Base-by-base conservation (phyloP, 2,113 vertebrate species). In the Dunckerocampus dactyliophorus region DNA sequence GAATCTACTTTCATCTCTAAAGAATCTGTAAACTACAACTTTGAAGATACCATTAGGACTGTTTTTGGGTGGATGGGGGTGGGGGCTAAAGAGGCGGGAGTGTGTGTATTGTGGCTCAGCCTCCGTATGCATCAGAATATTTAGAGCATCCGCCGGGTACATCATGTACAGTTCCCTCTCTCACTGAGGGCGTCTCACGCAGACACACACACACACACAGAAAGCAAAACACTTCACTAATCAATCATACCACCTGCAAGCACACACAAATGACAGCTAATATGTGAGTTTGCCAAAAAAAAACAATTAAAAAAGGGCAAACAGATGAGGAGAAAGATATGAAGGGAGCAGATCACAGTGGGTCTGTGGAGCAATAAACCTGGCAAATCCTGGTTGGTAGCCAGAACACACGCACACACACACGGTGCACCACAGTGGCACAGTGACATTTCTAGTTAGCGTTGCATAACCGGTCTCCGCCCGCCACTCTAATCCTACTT, bases 401-500 rank as follows among this genome's bases (percentile, higher is more conserved):
- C 72, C 69, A 74, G 68, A 65, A 77, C 72, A 79, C 61, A 80
- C 43, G 60, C 22, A 47, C 46, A 67, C 49, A 52, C 52, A 61
- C 24, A 50, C 45, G 46, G 46, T 31, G 9, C 69, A 75, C 53
- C 64, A 61, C 69, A 69, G 73, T 86, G 78, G 65, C 73, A 84
- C 77, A 79, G 79, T 89, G 86, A 85, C 85, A 88, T 88, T 86
- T 88, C 72, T 80, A 69, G 75, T 73, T 75, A 66, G 70, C 77
- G 81, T 90, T 90, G 81, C 69, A 70, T 89, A 90, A 90, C 75
- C 68, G 76, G 76, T 72, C 75, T 72, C 81, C 78, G 81, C 80
- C 78, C 81, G 76, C 74, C 81, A 62, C 74, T 82, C 71, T 88
- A 89, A 85, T 88, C 87, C 84, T 79, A 79, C 86, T 89, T 90